Percentiles rank a stretch among this genome's conserved stretches.
Conservation (phyloP, 53 echinoderm and acorn worm genomes). For the Luidia sarsii region DNA sequence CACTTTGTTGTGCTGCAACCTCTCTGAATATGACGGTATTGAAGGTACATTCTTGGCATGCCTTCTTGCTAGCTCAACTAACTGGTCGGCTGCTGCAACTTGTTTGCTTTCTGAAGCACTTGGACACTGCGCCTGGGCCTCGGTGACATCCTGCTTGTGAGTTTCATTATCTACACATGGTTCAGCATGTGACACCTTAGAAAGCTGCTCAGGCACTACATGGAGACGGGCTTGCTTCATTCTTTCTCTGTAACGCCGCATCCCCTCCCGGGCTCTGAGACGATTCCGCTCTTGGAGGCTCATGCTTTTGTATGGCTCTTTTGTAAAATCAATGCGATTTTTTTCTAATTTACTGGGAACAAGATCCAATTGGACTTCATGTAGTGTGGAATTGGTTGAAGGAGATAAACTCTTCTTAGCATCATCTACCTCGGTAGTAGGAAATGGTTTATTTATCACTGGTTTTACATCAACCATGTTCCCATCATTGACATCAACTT, state of each 20-base stretch:
- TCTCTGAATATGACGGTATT: conserved; percentile 1
- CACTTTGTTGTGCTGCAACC: background rate
- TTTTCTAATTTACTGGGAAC: background rate
- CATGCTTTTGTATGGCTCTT: conserved; percentile 49
- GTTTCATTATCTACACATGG: background rate
- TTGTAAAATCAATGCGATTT: conserved; percentile 20
- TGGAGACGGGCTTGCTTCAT: conserved; percentile 3
- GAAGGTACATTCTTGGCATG: background rate
- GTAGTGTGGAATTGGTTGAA: too few species aligned
- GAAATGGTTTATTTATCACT: too few species aligned
- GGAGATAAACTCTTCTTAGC: too few species aligned
- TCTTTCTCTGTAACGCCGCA: conserved; percentile 39
- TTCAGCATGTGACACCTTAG: background rate
- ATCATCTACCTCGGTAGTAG: background rate
- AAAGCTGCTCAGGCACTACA: background rate
- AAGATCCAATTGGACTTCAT: too few species aligned
- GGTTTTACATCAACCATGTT: background rate
- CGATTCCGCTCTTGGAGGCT: conserved; percentile 32
- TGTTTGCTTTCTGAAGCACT: background rate
- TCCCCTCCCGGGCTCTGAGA: conserved; percentile 36
- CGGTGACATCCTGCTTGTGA: background rate
- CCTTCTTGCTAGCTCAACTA: conserved; percentile 2
- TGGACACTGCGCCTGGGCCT: background rate
- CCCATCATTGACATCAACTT: conserved; percentile 6
- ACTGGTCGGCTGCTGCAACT: background rate